These are phyloP conservation scores for Hypena proboscidalis DNA, from an alignment of 2,888 invertebrate genomes.

Conservation along the genomic window DNA sequence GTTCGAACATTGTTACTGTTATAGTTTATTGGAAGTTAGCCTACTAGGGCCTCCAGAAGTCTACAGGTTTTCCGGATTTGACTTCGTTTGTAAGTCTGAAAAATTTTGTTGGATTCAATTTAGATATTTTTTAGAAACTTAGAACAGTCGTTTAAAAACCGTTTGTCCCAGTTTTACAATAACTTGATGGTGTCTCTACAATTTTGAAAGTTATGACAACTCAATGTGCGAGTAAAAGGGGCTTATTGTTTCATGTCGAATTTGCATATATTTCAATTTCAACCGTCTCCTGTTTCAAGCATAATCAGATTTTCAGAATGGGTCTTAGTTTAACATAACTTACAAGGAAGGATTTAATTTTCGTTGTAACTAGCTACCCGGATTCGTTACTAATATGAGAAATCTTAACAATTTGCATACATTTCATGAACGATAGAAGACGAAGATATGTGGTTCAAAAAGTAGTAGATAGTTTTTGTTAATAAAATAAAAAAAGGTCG, in stretches of 20 bases:
- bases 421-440: too few relatives aligned
- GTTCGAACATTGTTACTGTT: slow-evolving; percentile 35
- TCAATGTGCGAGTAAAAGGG: slow-evolving; percentile 2
- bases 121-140: not conserved
- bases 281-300: not conserved
- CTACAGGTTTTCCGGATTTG: slow-evolving; percentile 1
- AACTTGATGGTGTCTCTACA: not conserved
- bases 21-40: slow-evolving; percentile 33
- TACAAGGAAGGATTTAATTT: slow-evolving; percentile 2
- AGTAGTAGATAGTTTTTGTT: too few relatives aligned
- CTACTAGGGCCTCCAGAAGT: slow-evolving; percentile 2
- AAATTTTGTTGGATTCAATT: not conserved
- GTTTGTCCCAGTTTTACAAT: not conserved
- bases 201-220: slow-evolving; percentile 2
- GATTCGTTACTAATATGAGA: too few relatives aligned
- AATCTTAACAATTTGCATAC: too few relatives aligned
- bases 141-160: too few relatives aligned
- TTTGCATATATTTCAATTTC: slow-evolving; percentile 9
- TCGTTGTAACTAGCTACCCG: not conserved
- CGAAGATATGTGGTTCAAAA: too few relatives aligned
- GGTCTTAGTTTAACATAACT: not conserved
- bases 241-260: slow-evolving; percentile 10
- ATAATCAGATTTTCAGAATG: not conserved
- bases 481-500: too few relatives aligned
- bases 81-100: slow-evolving; percentile 1